Evolutionary conservation across 1,140 invertebrate species (phyloP).

Genomic region (Bemisia tabaci): DNA sequence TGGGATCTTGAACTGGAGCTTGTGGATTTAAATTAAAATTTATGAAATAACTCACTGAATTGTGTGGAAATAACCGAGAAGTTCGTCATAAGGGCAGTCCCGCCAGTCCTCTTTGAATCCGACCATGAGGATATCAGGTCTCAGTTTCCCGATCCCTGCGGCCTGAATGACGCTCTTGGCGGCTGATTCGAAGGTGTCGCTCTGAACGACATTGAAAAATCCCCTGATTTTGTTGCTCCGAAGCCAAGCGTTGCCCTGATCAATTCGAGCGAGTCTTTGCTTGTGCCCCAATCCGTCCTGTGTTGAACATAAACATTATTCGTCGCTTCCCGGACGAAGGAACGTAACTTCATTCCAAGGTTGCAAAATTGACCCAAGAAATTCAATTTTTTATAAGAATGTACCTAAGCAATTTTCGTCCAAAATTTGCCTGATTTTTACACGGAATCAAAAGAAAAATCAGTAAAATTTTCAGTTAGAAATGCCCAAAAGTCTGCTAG

Average conservation of each 20-base stretch:
- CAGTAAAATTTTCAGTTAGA: no score
- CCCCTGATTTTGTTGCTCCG: background rate
- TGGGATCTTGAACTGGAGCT: no score
- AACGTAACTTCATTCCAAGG: no score
- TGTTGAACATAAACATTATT: no score
- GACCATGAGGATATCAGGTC: constrained; percentile 78
- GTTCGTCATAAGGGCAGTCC: constrained; percentile 45
- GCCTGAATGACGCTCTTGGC: constrained; percentile 52
- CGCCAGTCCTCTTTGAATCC: constrained; percentile 88
- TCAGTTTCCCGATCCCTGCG: constrained; percentile 74
- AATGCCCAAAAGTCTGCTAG: no score
- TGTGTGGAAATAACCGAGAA: constrained; percentile 76
- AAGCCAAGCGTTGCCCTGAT: background rate
- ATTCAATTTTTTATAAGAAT: no score
- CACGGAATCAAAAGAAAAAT: no score
- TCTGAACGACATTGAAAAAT: background rate
- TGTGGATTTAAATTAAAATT: no score
- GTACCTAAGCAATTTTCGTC: no score
- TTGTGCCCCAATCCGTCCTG: background rate
- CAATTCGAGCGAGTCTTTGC: background rate
- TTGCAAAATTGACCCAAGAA: no score
- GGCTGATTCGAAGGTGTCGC: background rate
- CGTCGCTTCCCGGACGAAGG: no score
- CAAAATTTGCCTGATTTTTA: no score
- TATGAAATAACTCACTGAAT: constrained; percentile 94